Evolutionary conservation across 2,113 vertebrate genomes (phyloP).

Genomic region (Egretta garzetta): DNA sequence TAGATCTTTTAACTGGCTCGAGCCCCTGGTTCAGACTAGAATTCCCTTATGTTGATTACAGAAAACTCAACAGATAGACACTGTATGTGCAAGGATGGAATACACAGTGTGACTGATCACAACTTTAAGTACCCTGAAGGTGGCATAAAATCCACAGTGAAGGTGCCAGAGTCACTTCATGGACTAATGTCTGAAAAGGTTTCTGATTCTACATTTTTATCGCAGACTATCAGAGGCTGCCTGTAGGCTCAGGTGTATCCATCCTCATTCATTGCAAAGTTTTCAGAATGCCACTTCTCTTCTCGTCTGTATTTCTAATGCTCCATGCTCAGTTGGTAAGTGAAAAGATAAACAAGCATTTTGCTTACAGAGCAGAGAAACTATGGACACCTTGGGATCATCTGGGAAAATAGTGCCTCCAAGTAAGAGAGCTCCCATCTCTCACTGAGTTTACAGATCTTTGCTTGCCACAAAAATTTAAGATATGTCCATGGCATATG

Average conservation of each 20-base stretch:
- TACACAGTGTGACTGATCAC: background rate
- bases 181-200: background rate
- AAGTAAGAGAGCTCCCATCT: background rate
- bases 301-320: background rate
- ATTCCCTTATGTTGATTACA: background rate
- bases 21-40: background rate
- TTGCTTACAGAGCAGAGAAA: background rate
- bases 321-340: background rate
- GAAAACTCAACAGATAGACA: background rate
- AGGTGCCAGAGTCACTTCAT: background rate
- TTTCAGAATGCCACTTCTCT: background rate
- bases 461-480: background rate
- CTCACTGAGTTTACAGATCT: background rate
- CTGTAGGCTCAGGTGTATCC: background rate
- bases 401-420: background rate
- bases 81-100: background rate
- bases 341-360: background rate
- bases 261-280: background rate
- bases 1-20: background rate
- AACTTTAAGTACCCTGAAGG: background rate
- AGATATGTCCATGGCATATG: background rate
- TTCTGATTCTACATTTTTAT: background rate
- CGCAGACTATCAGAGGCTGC: background rate
- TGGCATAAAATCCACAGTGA: accelerated
- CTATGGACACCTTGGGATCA: background rate